Percentiles rank a stretch among this genome's conserved stretches.
Evolutionary conservation across 2,797 vertebrate species (phyloP).

Genomic region (Furcifer pardalis): DNA sequence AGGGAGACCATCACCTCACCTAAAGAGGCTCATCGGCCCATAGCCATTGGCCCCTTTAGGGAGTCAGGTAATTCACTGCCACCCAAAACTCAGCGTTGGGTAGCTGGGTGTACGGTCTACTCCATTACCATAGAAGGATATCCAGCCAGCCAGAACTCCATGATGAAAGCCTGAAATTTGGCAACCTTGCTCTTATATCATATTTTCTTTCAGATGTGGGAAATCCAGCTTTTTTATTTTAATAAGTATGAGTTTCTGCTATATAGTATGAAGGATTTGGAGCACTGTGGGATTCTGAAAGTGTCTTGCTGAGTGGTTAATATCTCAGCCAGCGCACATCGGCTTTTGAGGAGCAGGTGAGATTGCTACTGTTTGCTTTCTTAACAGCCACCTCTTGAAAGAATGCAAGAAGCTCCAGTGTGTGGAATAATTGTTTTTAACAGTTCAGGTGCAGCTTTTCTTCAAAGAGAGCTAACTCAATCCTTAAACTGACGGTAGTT

Average conservation of each 20-base stretch:
- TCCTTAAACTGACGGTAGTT: slow-evolving; percentile 31
- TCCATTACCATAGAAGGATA: too few species aligned
- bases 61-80: too few species aligned
- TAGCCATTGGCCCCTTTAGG: too few species aligned
- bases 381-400: slow-evolving; percentile 64
- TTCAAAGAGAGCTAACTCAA: slow-evolving; percentile 42
- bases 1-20: too few species aligned
- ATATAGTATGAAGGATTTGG: slow-evolving; percentile 62
- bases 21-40: too few species aligned
- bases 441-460: slow-evolving; percentile 55
- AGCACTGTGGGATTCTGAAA: slow-evolving; percentile 65
- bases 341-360: slow-evolving; percentile 53
- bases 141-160: too few species aligned
- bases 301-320: slow-evolving; percentile 68
- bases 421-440: slow-evolving; percentile 63
- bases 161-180: too few species aligned
- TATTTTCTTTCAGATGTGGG: slow-evolving; percentile 46
- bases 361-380: slow-evolving; percentile 71
- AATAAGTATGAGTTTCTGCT: slow-evolving; percentile 60
- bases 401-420: slow-evolving; percentile 58
- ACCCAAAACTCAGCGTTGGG: too few species aligned
- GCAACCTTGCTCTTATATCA: slow-evolving; percentile 26
- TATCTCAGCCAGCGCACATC: slow-evolving; percentile 57
- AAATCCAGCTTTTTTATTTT: slow-evolving; percentile 24
- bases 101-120: too few species aligned